Base-by-base conservation (phyloP, 2,113 vertebrate species). In the Zingel zingel region DNA sequence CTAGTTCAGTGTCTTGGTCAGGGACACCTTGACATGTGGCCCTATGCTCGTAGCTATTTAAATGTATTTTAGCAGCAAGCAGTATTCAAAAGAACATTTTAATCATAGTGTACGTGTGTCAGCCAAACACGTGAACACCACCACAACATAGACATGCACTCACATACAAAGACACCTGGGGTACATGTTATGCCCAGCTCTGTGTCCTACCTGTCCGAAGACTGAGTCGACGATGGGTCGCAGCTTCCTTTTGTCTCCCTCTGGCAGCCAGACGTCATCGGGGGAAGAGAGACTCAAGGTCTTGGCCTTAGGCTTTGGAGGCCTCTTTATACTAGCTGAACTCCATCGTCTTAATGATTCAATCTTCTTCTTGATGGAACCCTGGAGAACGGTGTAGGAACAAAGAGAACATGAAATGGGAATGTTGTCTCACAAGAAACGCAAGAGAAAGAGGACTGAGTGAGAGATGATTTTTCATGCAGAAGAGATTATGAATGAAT, bases 361-460 rank as follows among this genome's bases (percentile, higher is more conserved):
- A 0, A 96, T 93, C 82, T 94, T 96, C 81, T 94, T 95, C 88
- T 95, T 96, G 47, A 96, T 94, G 47, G 94, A 96, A n/a, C 94
- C 95, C 95, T 96, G 81, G 3, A 82, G 36, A 48, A 47, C 15
- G 2, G 30, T 56, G 74, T 8, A 21, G 1, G 2, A 39, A 50
- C 2, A 43, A 36, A 43, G 14, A 67, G 25, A 15, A 18, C 57
- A 4, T 11, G 8, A 56, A 39, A 36, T 47, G 1, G 1, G 14
- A 47, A 59, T 6, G n/a, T 62, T 5, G n/a, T 62, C 51, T 9
- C 15, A 76, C 7, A 23, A 13, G 39, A 39, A 39, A 39, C 2
- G 9, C 50, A 63, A 14, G 7, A n/a, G n/a, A 6, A 18, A 27
- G 6, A n/a, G 11, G 48, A 43, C 27, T 16, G 7, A 50, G 5